phyloP scores from a whole-genome alignment of 2,888 invertebrate species.

The Ctena decussata region DNA sequence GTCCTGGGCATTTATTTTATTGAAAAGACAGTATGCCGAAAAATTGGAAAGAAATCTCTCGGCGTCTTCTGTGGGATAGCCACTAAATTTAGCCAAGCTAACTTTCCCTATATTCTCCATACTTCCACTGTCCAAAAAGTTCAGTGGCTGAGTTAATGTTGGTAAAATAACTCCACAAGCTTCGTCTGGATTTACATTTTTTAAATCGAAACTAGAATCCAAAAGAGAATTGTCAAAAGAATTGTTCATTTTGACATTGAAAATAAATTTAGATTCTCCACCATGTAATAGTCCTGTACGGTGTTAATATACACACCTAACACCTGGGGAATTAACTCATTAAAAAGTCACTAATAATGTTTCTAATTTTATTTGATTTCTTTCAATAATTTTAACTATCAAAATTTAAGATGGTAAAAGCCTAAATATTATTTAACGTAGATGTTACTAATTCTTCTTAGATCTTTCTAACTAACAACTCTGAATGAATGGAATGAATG shows the following conservation, averaged over 20 bases:
- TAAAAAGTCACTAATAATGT: too few species aligned
- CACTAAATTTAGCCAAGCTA: background rate
- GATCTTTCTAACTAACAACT: too few species aligned
- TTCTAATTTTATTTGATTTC: too few species aligned
- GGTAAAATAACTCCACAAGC: background rate
- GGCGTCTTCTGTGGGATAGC: background rate
- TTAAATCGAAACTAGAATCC: background rate
- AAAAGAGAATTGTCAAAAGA: background rate
- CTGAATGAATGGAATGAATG: too few species aligned
- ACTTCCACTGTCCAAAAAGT: background rate
- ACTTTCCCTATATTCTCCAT: background rate
- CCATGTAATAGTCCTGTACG: background rate
- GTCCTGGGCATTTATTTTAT: background rate
- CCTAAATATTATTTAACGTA: too few species aligned
- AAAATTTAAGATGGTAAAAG: too few species aligned
- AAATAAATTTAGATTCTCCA: background rate
- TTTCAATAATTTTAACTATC: too few species aligned
- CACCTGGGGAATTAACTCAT: too few species aligned
- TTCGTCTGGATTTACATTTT: background rate
- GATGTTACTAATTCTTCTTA: too few species aligned
- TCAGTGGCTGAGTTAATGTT: background rate
- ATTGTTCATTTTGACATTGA: background rate
- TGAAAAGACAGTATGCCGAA: background rate
- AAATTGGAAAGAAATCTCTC: background rate
- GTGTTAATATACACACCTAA: too few species aligned